Evolutionary conservation across 2,888 invertebrate species (phyloP), one percentile per base, ranked within the genome.

Genomic region (Phragmatobia fuliginosa): DNA sequence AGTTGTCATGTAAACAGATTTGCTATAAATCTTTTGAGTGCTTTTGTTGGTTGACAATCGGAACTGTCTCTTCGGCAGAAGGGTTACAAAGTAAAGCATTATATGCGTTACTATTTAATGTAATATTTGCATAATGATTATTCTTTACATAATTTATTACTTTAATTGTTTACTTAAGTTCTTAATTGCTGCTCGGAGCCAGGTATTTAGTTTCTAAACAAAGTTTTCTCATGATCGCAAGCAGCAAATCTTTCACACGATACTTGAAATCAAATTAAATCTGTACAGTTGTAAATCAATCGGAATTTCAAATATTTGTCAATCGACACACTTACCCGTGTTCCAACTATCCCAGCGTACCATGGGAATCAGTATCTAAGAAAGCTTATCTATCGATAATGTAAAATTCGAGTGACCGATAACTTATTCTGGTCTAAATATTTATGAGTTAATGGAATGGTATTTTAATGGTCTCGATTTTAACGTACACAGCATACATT

Each of bases 1-100:
- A 82, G 86, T 83, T 86, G 88, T 89, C 88, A 84, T 89, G 88
- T 89, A 85, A 84, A 87, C 85, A 88, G 87, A 87, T 88, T 89
- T 84, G 76, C 76, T 77, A 84, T 86, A 85, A 87, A 87, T 85
- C 85, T 78, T 78, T 74, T 71, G 71, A 78, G 78, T 80, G 77
- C 82, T 79, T 76, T 80, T 83, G 85, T 82, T 65, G 66, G 66
- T 63, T 62, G 56, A 78, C 79, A 75, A 78, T 78, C 72, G 75
- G 31, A 56, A 72, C 70, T 78, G 70, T 74, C 75, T 77, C 67
- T 70, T 73, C 67, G 31, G 49, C 28, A 64, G 73, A 80, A 80
- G 82, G 82, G 80, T 79, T 77, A 62, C 32, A 11, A 67, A 70
- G 71, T 63, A 75, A 69, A 65, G 8, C 14, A 21, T 73, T 62